These are phyloP conservation scores for Herminia tarsipennalis DNA, from an alignment of 2,888 invertebrate genomes.

Conservation along the genomic window DNA sequence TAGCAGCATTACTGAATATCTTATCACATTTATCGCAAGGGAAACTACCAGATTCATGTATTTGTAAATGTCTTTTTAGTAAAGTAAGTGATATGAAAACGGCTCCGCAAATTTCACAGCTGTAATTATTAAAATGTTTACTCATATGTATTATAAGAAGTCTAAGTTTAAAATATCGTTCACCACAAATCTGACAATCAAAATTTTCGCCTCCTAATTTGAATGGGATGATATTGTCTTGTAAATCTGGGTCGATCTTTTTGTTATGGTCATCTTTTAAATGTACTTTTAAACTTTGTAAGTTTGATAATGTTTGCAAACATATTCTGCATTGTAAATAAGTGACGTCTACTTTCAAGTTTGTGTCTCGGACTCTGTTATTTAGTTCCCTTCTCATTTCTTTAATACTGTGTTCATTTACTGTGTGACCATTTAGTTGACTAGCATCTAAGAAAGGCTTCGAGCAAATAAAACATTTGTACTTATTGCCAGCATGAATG, in stretches of 20 bases:
- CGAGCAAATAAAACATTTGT: conserved; percentile 68
- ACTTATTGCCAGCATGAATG: conserved; percentile 62
- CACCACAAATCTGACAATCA: conserved; percentile 68
- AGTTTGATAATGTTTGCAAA: conserved; percentile 36
- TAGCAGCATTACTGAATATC: conserved; percentile 63
- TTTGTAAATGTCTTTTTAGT: conserved; percentile 62
- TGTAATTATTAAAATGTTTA: conserved; percentile 71
- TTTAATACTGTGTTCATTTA: conserved; percentile 47
- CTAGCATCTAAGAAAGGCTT: conserved; percentile 55
- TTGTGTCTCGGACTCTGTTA: conserved; percentile 59
- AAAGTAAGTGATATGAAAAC: conserved; percentile 62
- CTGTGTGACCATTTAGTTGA: conserved; percentile 57
- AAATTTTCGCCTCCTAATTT: conserved; percentile 60
- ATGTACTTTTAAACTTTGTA: conserved; percentile 61
- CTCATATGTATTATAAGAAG: conserved; percentile 73
- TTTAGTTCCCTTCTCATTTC: conserved; percentile 57
- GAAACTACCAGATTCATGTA: conserved; percentile 62
- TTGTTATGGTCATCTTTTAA: conserved; percentile 60
- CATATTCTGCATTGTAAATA: conserved; percentile 67
- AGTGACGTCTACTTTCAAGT: conserved; percentile 68
- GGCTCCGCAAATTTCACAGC: conserved; percentile 71
- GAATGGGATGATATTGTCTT: conserved; percentile 71
- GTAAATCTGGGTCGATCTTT: conserved; percentile 49
- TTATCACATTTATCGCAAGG: conserved; percentile 73
- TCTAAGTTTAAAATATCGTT: conserved; percentile 60